These are phyloP conservation scores for Florisuga fusca DNA, from an alignment of 2,797 vertebrate species.

Conservation along the genomic window DNA sequence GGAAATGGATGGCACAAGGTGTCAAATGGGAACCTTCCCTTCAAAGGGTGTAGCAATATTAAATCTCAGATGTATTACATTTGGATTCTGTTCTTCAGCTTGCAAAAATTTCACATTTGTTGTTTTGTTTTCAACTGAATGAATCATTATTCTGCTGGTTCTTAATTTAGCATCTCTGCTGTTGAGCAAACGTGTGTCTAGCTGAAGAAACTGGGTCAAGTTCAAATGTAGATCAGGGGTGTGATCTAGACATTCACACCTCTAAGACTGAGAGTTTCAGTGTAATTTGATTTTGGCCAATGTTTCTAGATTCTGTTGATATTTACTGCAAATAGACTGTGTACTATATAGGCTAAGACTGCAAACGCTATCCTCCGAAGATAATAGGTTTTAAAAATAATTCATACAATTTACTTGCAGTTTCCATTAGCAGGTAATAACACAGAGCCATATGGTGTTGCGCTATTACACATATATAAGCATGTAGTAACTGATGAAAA, in stretches of 20 bases:
- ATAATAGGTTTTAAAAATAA: background rate
- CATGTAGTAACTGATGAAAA: background rate
- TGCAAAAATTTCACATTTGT: background rate
- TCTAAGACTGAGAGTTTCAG: background rate
- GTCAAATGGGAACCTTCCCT: background rate
- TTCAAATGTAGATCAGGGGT: background rate
- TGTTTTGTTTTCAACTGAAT: background rate
- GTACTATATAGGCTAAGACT: background rate
- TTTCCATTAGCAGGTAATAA: background rate
- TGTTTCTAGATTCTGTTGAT: background rate
- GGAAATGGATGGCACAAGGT: background rate
- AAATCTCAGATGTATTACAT: background rate
- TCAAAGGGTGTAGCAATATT: background rate
- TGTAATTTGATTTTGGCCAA: background rate
- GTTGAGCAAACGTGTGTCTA: background rate
- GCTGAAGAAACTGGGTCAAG: background rate
- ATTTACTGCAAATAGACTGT: background rate
- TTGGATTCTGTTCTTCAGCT: background rate
- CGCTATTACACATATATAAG: background rate
- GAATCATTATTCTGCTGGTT: background rate
- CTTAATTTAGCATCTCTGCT: background rate
- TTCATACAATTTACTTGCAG: background rate
- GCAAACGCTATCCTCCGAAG: no score
- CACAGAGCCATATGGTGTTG: background rate
- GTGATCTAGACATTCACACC: background rate